These are phyloP conservation scores for Temnothorax longispinosus DNA, from an alignment of 1,140 invertebrate genomes.

Conservation along the genomic window DNA sequence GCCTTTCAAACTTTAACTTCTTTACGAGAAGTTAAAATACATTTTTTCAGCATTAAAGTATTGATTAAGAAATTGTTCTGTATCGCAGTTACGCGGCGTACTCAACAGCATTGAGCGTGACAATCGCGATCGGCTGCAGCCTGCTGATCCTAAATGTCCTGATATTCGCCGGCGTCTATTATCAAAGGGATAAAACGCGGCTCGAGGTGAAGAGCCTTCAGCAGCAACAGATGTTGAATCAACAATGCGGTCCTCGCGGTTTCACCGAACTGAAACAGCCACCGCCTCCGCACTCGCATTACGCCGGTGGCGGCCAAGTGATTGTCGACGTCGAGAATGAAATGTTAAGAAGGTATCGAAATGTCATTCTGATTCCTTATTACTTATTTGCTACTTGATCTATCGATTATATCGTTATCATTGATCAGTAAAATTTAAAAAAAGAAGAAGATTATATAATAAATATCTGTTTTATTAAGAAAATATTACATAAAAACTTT, in stretches of 20 bases:
- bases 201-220: slow-evolving; percentile 92
- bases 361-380: background rate
- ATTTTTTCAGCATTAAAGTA: background rate
- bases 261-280: slow-evolving; percentile 84
- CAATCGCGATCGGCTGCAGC: slow-evolving; percentile 95
- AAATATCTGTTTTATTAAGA: background rate
- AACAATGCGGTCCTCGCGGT: slow-evolving; percentile 85
- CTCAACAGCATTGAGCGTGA: slow-evolving; percentile 93
- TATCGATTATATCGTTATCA: background rate
- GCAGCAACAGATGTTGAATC: slow-evolving; percentile 89
- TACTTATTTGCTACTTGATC: background rate
- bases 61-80: background rate
- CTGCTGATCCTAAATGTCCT: slow-evolving; percentile 94
- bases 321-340: slow-evolving; percentile 94
- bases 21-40: background rate
- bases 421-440: background rate
- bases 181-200: slow-evolving; percentile 93
- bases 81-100: slow-evolving; percentile 89
- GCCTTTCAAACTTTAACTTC: background rate
- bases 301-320: slow-evolving; percentile 84
- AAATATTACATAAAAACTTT: background rate
- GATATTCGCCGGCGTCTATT: slow-evolving; percentile 95
- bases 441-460: background rate
- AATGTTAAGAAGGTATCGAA: slow-evolving; percentile 87
- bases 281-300: slow-evolving; percentile 82